These are phyloP conservation scores for Psittacula cyanocephala DNA, from an alignment of 2,113 vertebrate genomes.

Conservation along the genomic window DNA sequence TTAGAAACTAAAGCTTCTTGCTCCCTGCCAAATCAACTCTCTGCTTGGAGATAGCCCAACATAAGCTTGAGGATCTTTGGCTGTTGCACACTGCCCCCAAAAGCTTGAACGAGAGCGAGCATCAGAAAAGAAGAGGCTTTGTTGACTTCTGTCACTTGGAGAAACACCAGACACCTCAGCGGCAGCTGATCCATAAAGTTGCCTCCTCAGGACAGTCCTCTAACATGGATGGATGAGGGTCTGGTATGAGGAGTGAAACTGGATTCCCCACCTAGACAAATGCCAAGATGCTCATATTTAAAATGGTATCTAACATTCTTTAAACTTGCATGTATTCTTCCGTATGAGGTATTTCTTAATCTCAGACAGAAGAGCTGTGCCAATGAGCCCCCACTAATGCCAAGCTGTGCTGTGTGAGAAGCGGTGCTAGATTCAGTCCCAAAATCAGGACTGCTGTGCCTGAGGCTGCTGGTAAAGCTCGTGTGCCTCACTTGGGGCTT, in stretches of 20 bases:
- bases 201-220: not conserved
- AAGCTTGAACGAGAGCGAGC: not conserved
- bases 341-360: not conserved
- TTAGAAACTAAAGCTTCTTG: not conserved
- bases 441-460: not conserved
- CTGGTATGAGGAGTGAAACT: not conserved
- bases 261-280: not conserved
- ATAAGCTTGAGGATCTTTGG: not conserved
- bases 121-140: not conserved
- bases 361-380: not conserved
- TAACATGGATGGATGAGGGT: not conserved
- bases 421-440: fast-evolving
- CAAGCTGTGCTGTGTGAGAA: not conserved
- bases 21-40: not conserved
- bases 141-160: not conserved
- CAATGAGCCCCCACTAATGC: not conserved
- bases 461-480: not conserved
- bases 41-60: not conserved
- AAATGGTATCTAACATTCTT: not conserved
- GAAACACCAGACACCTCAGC: fast-evolving
- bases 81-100: not conserved
- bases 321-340: not conserved
- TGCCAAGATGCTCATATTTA: not conserved
- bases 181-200: not conserved
- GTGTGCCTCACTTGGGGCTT: not conserved